Conservation (phyloP, 1,140 invertebrate genomes). For the Heliconius melpomene region DNA sequence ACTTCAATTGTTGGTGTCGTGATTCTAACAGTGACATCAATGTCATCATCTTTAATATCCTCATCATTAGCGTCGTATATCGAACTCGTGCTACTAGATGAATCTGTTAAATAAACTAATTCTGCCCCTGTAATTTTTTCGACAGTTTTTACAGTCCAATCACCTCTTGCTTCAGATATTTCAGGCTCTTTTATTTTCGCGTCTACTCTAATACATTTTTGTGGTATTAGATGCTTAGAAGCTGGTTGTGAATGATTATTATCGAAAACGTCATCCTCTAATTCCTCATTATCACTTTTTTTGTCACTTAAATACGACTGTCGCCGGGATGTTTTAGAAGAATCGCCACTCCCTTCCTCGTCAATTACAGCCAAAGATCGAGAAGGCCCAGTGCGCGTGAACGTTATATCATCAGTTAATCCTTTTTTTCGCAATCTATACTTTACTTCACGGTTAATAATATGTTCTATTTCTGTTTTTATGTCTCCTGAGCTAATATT, state of each 20-base stretch:
- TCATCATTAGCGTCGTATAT: conserved; percentile 70
- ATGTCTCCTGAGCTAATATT: conserved; percentile 60
- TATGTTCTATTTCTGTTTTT: conserved; percentile 70
- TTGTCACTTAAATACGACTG: conserved; percentile 74
- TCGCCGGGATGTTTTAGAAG: conserved; percentile 74
- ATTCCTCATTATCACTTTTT: conserved; percentile 72
- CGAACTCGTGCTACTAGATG: conserved; percentile 78
- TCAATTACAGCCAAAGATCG: conserved; percentile 85
- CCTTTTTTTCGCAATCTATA: conserved; percentile 81
- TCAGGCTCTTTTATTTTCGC: conserved; percentile 76
- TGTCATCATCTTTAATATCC: conserved; percentile 61
- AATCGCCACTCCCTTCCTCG: conserved; percentile 84
- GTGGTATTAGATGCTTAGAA: conserved; percentile 60
- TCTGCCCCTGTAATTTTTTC: conserved; percentile 76
- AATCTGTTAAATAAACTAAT: conserved; percentile 78
- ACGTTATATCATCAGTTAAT: conserved; percentile 81
- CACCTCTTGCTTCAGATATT: conserved; percentile 73
- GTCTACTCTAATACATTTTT: conserved; percentile 74
- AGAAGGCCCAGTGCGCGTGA: conserved; percentile 79
- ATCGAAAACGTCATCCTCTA: conserved; percentile 79
- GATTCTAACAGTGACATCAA: conserved; percentile 72
- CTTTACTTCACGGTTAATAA: conserved; percentile 70
- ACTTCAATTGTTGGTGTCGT: conserved; percentile 79
- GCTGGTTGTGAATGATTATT: conserved; percentile 37
- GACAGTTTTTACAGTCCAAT: conserved; percentile 71